Evolutionary conservation across 2,888 invertebrate genomes (phyloP).

Genomic region (Caenorhabditis doughertyi): DNA sequence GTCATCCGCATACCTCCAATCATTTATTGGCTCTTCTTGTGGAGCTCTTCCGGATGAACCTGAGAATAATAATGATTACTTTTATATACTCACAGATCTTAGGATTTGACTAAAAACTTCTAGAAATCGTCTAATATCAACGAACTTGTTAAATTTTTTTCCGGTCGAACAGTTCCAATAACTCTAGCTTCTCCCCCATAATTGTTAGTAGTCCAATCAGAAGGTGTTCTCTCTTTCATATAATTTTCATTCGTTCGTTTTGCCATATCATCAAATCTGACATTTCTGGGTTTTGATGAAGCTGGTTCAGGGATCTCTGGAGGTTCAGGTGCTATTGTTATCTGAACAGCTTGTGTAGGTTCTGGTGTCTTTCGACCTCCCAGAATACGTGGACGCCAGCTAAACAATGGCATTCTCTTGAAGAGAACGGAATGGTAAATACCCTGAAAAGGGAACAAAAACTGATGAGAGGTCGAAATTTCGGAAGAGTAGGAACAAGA

Average conservation of each 20-base stretch:
- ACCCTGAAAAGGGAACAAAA: conserved; percentile 27
- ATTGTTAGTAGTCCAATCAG: conserved; percentile 48
- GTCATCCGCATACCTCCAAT: conserved; percentile 61
- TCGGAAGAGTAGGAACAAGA: neutral
- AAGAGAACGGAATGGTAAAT: conserved; percentile 15
- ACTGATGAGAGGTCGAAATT: neutral
- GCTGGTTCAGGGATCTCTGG: conserved; percentile 25
- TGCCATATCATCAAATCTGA: conserved; percentile 34
- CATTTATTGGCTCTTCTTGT: conserved; percentile 13
- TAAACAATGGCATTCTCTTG: conserved; percentile 66
- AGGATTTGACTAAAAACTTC: neutral
- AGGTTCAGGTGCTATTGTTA: conserved; percentile 61
- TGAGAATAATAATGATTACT: conserved; percentile 1
- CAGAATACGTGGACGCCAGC: conserved; percentile 71
- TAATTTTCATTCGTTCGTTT: conserved; percentile 15
- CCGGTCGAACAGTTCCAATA: conserved; percentile 54
- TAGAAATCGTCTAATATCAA: neutral
- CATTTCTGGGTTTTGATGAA: conserved; percentile 33
- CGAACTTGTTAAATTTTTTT: conserved; percentile 42
- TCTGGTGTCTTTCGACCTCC: conserved; percentile 74
- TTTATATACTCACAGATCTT: neutral
- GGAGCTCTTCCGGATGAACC: conserved; percentile 43
- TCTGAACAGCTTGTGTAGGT: conserved; percentile 67
- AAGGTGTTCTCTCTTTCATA: conserved; percentile 26
- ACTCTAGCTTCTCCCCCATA: conserved; percentile 63